A percentile compares a stretch with the other conserved stretches of the same genome.
Conservation (phyloP, 2,888 invertebrate species). For the Lochmaea crataegi region DNA sequence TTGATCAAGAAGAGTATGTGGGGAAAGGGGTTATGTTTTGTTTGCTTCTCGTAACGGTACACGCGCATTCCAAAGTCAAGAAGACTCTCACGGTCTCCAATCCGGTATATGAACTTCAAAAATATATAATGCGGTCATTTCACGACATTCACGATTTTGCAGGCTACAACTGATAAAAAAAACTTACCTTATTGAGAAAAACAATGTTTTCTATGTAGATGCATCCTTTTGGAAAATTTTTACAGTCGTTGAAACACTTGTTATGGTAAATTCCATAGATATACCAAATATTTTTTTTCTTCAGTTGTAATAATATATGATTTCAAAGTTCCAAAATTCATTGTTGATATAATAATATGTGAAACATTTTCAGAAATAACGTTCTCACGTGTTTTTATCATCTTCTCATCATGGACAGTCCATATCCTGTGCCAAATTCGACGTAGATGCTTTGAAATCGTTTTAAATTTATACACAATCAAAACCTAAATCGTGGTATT, state of each 20-base stretch:
- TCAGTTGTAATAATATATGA: neutral
- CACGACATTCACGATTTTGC: constrained; percentile 16
- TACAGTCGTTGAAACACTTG: neutral
- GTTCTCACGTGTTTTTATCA: neutral
- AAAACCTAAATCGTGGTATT: constrained; percentile 38
- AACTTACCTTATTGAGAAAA: constrained; percentile 52
- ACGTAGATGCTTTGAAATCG: neutral
- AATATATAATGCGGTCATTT: constrained; percentile 32
- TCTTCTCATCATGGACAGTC: neutral
- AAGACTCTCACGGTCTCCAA: constrained; percentile 50
- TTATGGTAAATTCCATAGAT: neutral
- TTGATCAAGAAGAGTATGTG: constrained; percentile 45
- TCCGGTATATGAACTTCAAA: constrained; percentile 38
- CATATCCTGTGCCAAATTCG: neutral
- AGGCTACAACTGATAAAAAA: constrained; percentile 19
- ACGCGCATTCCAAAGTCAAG: constrained; percentile 57
- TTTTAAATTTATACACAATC: no score
- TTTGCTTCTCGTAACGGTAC: constrained; percentile 59
- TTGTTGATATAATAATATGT: neutral
- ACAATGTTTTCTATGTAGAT: neutral
- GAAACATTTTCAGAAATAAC: neutral
- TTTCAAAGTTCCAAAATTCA: neutral
- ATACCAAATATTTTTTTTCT: neutral
- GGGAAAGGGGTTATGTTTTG: constrained; percentile 53
- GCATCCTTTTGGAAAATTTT: neutral